Conservation (phyloP, 2,797 vertebrate genomes). For the Pseudotriccus pelzelni region DNA sequence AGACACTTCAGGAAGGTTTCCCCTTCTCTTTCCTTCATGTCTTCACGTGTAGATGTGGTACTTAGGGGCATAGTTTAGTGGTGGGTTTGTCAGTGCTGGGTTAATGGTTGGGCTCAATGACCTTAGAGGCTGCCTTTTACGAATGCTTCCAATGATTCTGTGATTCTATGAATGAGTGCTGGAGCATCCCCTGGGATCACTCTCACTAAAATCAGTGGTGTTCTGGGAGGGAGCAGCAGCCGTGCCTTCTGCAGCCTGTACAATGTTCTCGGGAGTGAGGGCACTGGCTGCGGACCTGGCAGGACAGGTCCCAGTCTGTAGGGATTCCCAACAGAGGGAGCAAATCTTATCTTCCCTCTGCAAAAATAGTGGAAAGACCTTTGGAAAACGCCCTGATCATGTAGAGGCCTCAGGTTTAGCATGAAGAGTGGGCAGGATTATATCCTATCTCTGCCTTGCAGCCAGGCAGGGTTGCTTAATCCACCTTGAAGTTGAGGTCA, state of each 20-base stretch:
- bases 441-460: neutral
- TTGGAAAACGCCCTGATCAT: neutral
- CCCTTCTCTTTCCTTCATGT: neutral
- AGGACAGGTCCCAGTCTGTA: neutral
- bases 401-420: neutral
- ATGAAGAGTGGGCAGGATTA: neutral
- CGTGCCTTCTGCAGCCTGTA: neutral
- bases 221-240: neutral
- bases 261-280: accelerated
- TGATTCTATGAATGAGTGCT: neutral
- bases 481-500: neutral
- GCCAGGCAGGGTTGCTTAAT: neutral
- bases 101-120: neutral
- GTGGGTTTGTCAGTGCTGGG: neutral
- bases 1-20: neutral
- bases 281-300: neutral
- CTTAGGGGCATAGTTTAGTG: neutral
- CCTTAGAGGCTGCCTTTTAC: neutral
- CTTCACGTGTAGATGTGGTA: neutral
- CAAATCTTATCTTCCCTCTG: neutral
- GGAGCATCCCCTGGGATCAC: neutral
- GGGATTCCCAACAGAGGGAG: neutral
- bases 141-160: neutral
- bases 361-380: neutral
- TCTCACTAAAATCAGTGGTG: neutral